Evolutionary conservation across 2,888 invertebrate species (phyloP), one percentile per base, ranked within the genome.

Genomic region (Celastrina argiolus): DNA sequence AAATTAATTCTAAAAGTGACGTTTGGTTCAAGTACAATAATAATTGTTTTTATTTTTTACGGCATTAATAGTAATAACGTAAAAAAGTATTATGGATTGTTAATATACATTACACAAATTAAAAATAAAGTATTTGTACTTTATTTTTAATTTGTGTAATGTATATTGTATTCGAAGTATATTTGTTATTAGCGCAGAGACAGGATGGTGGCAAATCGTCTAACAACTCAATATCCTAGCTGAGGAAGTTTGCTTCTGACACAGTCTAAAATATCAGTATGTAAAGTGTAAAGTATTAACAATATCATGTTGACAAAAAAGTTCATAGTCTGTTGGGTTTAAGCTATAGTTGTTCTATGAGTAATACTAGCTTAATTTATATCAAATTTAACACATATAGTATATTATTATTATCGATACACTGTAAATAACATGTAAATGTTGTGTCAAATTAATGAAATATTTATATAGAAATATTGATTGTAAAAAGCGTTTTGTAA

Each of bases 141-240:
- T n/a, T n/a, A n/a, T n/a, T n/a, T n/a, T n/a, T n/a, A n/a, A n/a
- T n/a, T n/a, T n/a, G n/a, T n/a, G n/a, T n/a, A n/a, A n/a, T n/a
- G n/a, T n/a, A 45, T 45, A 45, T 58, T 7, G 8, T n/a, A 8
- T 31, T 10, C 6, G n/a, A 51, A 31, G 28, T 26, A 26, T 28
- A 14, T 58, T 58, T 58, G 31, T 58, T 56, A 56, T n/a, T 58
- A 58, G n/a, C 26, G 31, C 14, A 2, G n/a, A 31, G 56, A 1
- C 28, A 58, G 56, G 56, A 58, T 28, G 56, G 56, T 26, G 31
- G 3, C 31, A 58, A 58, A 31, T 7, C 16, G n/a, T 58, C n/a
- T 58, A 58, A 58, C 56, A 58, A 14, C 28, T 58, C 18, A 58
- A 58, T 58, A 58, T 58, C 56, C 56, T 58, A 5, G 7, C 31